These are phyloP conservation scores for Pandemis cinnamomeana DNA, from an alignment of 2,888 invertebrate species.

Conservation along the genomic window DNA sequence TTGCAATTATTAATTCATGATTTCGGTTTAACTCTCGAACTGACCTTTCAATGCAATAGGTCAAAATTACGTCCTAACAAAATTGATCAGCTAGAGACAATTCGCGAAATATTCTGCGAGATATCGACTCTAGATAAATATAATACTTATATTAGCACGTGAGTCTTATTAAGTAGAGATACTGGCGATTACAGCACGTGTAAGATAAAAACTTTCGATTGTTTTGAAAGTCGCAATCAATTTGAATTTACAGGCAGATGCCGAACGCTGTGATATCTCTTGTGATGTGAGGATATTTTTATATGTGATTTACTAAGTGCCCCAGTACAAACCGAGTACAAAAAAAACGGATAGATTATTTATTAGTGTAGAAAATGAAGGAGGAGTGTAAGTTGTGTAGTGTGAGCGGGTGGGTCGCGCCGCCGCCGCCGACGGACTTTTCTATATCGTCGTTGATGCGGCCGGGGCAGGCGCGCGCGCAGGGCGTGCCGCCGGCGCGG, in stretches of 20 bases:
- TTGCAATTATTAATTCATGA: constrained; percentile 57
- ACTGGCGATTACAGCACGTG: constrained; percentile 57
- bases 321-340: constrained; percentile 85
- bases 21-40: constrained; percentile 56
- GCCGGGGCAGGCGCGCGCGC: constrained; percentile 63
- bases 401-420: constrained; percentile 76
- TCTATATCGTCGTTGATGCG: constrained; percentile 81
- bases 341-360: constrained; percentile 79
- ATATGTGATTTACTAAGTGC: constrained; percentile 83
- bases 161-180: constrained; percentile 30
- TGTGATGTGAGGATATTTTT: constrained; percentile 83
- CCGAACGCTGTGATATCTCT: constrained; percentile 82
- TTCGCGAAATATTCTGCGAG: constrained; percentile 18
- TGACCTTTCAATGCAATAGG: constrained; percentile 63
- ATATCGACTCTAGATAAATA: constrained; percentile 24
- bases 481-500: constrained; percentile 64
- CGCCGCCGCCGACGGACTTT: constrained; percentile 75
- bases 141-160: constrained; percentile 26
- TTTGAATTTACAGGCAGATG: constrained; percentile 59
- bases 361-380: constrained; percentile 77
- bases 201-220: constrained; percentile 42
- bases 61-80: constrained; percentile 49
- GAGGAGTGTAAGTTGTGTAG: constrained; percentile 82
- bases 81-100: constrained; percentile 43
- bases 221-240: constrained; percentile 34